These are phyloP conservation scores for Pipra filicauda DNA, from an alignment of 2,113 vertebrate genomes.

Conservation along the genomic window DNA sequence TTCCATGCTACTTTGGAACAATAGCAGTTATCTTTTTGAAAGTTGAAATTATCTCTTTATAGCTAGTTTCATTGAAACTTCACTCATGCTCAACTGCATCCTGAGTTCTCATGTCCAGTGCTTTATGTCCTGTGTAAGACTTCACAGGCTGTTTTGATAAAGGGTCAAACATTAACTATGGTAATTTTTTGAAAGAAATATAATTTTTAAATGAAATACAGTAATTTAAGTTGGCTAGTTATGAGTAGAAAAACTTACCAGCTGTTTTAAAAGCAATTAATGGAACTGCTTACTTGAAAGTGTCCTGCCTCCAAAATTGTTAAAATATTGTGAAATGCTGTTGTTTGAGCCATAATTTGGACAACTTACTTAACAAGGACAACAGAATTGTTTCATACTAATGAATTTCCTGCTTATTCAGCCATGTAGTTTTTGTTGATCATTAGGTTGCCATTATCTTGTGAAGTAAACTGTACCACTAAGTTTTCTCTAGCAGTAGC, in stretches of 20 bases:
- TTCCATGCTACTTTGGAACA: neutral
- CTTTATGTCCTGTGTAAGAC: neutral
- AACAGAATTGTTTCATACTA: neutral
- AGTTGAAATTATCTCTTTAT: neutral
- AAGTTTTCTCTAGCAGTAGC: neutral
- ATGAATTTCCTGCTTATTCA: neutral
- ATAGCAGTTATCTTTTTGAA: neutral
- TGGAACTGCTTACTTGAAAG: neutral
- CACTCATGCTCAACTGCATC: neutral
- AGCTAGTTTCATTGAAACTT: neutral
- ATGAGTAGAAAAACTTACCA: neutral
- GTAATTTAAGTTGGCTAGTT: neutral
- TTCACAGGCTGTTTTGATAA: neutral
- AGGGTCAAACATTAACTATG: neutral
- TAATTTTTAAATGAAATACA: neutral
- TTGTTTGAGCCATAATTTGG: neutral
- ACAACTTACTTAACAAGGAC: neutral
- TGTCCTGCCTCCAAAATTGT: neutral
- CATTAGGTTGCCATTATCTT: neutral
- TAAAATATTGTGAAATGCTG: neutral
- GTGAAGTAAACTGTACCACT: neutral
- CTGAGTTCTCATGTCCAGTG: accelerated
- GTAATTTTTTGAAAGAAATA: neutral
- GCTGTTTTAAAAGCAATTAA: neutral
- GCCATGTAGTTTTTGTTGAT: neutral